These are phyloP conservation scores for Pseudorhombus dupliciocellatus DNA, from an alignment of 2,113 vertebrate species.

Conservation along the genomic window DNA sequence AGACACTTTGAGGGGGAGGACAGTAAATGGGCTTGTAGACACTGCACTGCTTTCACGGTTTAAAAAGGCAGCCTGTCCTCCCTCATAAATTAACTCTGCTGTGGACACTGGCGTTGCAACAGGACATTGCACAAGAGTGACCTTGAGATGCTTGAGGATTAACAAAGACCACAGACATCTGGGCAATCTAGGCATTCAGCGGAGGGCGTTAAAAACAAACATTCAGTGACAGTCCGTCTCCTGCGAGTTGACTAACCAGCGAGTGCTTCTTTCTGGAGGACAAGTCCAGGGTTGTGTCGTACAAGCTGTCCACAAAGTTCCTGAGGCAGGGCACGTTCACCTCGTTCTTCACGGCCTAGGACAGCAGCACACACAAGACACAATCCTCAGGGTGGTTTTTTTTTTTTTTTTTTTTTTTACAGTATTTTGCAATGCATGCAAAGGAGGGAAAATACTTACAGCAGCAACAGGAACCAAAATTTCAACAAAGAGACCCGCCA, in stretches of 20 bases:
- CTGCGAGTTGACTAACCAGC: slow-evolving; percentile 84
- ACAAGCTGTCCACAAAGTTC: slow-evolving; percentile 99
- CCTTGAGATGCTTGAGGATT: slow-evolving; percentile 51
- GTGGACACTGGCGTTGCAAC: slow-evolving; percentile 12
- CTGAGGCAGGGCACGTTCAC: slow-evolving; percentile 98
- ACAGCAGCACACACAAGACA: slow-evolving; percentile 19
- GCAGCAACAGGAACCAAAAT: slow-evolving; percentile 97
- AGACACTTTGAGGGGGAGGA: slow-evolving; percentile 6
- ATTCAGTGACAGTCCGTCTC: slow-evolving; percentile 20
- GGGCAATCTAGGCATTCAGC: slow-evolving; percentile 25
- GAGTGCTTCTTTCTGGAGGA: slow-evolving; percentile 98
- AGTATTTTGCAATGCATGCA: not conserved
- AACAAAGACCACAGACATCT: slow-evolving; percentile 42
- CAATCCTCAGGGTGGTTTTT: not conserved
- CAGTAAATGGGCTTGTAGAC: not conserved
- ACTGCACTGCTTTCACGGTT: slow-evolving; percentile 1
- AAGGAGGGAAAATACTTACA: slow-evolving; percentile 80
- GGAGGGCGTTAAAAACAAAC: slow-evolving; percentile 31
- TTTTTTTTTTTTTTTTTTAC: too few relatives aligned
- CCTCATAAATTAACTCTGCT: slow-evolving; percentile 34
- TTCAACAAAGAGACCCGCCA: slow-evolving; percentile 97
- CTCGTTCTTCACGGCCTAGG: slow-evolving; percentile 96
- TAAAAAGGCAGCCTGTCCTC: slow-evolving; percentile 8
- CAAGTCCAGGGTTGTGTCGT: slow-evolving; percentile 95
- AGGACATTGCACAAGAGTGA: slow-evolving; percentile 26